phyloP scores from a whole-genome alignment of 1,140 invertebrate species.

The Zaprionus lachaisei region DNA sequence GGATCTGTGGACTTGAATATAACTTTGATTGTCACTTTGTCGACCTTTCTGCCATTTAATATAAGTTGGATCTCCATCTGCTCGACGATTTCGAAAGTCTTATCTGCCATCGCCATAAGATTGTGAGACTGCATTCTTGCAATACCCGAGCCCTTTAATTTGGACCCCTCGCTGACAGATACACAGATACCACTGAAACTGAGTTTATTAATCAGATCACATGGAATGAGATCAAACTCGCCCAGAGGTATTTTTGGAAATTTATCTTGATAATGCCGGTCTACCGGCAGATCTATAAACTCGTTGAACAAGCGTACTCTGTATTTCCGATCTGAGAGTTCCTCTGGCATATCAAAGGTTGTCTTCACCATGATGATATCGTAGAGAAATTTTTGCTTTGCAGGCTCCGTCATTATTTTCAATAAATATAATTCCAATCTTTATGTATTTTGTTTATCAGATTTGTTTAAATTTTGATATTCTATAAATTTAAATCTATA shows the following conservation, averaged over 20 bases:
- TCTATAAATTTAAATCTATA: not conserved
- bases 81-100: slow-evolving; percentile 37
- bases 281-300: slow-evolving; percentile 6
- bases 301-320: slow-evolving; percentile 3
- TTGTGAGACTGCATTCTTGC: not conserved
- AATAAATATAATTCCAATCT: not conserved
- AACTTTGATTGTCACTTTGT: slow-evolving; percentile 28
- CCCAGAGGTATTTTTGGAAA: slow-evolving; percentile 29
- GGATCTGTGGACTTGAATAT: slow-evolving; percentile 39
- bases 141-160: slow-evolving; percentile 29
- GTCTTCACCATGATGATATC: slow-evolving; percentile 1
- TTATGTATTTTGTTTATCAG: not conserved
- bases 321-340: not conserved
- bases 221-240: slow-evolving; percentile 47
- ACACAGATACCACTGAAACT: slow-evolving; percentile 48
- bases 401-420: not conserved
- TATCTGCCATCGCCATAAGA: slow-evolving; percentile 43
- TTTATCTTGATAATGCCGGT: not conserved
- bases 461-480: not conserved
- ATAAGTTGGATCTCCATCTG: slow-evolving; percentile 21
- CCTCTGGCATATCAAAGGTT: not conserved
- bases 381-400: slow-evolving; percentile 1
- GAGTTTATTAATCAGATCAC: slow-evolving; percentile 48
- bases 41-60: not conserved
- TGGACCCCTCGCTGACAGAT: slow-evolving; percentile 3